Base-by-base conservation (phyloP, 2,888 invertebrate species). In the Galerucella nymphaeae region DNA sequence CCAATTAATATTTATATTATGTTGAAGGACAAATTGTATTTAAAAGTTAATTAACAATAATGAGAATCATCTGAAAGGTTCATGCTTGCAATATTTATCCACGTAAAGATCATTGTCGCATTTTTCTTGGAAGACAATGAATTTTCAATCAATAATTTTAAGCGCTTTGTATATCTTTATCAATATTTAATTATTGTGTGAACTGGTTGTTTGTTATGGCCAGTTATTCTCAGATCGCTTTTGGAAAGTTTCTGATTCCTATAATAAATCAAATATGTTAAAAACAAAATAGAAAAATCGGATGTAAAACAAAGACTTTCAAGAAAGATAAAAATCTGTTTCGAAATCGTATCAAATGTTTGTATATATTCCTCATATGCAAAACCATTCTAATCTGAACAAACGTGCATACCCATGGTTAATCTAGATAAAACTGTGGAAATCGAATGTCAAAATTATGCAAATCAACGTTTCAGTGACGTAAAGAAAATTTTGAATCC, bases 371-470 rank as follows among this genome's bases (percentile, higher is more conserved):
- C 14, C 48, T 48, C 48, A 48, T 48, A 6, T 48, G 14, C 48
- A 14, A 48, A 48, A 14, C 3, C 48, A 48, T 48, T 48, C n/a
- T 14, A 48, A 48, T 48, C 14, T 48, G n/a, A 48, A 48, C 48
- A 48, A 48, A 6, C 48, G 14, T 48, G 48, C 48, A n/a, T n/a
- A 48, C 48, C n/a, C 48, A 48, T 48, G n/a, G 6, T n/a, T 48
- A 48, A 48, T 48, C 48, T 14, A 48, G 48, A 48, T 48, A n/a
- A 48, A 14, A 45, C 14, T 6, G 14, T 48, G 14, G 48, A 48
- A 48, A 48, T 48, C 48, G 48, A 48, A 48, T 48, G n/a, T 48
- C 48, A 48, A 48, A 48, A 48, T 48, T 48, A 48, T 48, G 48
- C 48, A 48, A 48, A 48, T 48, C n/a, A n/a, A 6, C 14, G 48